Evolutionary conservation across 2,113 vertebrate genomes (phyloP), one percentile per base, ranked within the genome.

Genomic region (Ovis canadensis): DNA sequence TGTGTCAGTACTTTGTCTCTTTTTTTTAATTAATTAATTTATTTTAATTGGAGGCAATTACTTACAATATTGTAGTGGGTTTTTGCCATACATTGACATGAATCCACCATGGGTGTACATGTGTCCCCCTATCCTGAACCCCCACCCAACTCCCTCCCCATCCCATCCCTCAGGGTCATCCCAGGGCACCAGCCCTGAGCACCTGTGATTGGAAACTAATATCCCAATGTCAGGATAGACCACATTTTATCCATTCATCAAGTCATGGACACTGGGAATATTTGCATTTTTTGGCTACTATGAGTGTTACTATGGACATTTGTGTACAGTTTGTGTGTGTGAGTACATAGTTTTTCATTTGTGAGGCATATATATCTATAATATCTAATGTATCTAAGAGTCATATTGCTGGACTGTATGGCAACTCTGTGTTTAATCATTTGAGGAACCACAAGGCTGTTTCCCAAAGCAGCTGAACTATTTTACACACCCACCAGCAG

Each of bases 101-200:
- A n/a, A n/a, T 10, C 33, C 4, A 4, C 62, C 33, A 19, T n/a
- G 62, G 16, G 2, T 36, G 8, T 67, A 67, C 33, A 19, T n/a
- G 33, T 67, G 17, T 36, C 17, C 64, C 33, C 64, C 33, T 36
- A 67, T 36, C 17, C 64, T 67, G 64, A 36, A 21, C 1, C 33
- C 17, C 1, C 17, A 36, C 17, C 64, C 8, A 5, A 4, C 0
- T 67, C 33, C 33, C 8, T 67, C 17, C 33, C 8, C 17, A 5
- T 21, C 33, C 8, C 7, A 67, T 36, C 64, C 33, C 64, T 67
- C 64, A n/a, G 16, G 33, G 17, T 67, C 0, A 0, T 21, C 33
- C 3, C 64, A 67, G 64, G 5, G 64, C 64, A 67, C 33, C 4
- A 3, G 9, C 17, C 4, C n/a, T 71, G 33, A 71, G n/a, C n/a